A percentile compares a stretch with the other conserved stretches of the same genome.
phyloP scores from a whole-genome alignment of 2,113 vertebrate genomes.

The Anseranas semipalmata region DNA sequence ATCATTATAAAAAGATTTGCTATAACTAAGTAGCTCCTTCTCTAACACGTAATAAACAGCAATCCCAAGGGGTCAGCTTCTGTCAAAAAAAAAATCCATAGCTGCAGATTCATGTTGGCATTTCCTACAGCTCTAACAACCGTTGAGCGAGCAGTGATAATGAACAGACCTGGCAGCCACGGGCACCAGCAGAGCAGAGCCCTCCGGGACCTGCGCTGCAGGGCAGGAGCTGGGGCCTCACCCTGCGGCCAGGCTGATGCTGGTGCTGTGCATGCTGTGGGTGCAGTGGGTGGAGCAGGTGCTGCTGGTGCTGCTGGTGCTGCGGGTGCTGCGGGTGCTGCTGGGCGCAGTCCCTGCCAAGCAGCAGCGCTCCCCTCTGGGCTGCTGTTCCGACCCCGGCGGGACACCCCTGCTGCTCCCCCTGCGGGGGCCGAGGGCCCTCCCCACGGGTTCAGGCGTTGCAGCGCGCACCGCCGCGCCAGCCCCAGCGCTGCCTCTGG shows the following conservation, averaged over 20 bases:
- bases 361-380: background rate
- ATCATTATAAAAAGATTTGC: conserved; percentile 51
- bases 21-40: conserved; percentile 21
- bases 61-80: conserved; percentile 19
- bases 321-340: background rate
- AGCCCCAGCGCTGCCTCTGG: background rate
- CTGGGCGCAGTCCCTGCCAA: fast-evolving
- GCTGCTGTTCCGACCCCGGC: background rate
- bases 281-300: no score
- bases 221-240: background rate
- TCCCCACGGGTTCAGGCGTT: fast-evolving
- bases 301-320: background rate
- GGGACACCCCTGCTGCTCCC: background rate
- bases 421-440: fast-evolving
- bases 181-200: fast-evolving
- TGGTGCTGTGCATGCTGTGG: background rate
- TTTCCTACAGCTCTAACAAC: conserved; percentile 37
- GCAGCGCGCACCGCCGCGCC: fast-evolving
- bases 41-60: conserved; percentile 15
- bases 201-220: fast-evolving
- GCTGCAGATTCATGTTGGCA: conserved; percentile 25
- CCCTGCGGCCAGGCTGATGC: background rate
- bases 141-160: background rate
- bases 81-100: conserved; percentile 56
- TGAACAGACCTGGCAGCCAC: fast-evolving